phyloP scores from a whole-genome alignment of 2,797 vertebrate species.

The Platyrinchus mystaceus region DNA sequence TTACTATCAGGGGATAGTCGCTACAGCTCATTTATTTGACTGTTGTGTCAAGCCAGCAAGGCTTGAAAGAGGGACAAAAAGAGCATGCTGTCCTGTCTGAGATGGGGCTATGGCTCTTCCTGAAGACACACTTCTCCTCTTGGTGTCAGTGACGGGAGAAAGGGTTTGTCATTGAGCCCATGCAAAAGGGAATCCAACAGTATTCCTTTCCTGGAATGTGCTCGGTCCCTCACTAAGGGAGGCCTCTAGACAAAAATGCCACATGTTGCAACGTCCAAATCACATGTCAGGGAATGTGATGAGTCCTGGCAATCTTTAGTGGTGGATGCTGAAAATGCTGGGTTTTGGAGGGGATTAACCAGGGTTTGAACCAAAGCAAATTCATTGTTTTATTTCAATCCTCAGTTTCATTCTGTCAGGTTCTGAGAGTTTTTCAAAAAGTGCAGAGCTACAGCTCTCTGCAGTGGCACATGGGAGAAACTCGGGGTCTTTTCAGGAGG shows the following conservation, averaged over 20 bases:
- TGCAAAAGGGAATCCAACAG: not conserved
- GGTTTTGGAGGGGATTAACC: not conserved
- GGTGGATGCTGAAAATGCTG: constrained; percentile 5
- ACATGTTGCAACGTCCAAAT: not conserved
- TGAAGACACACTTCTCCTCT: not conserved
- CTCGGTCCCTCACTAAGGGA: not conserved
- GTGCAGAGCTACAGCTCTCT: not conserved
- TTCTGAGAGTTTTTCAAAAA: not conserved
- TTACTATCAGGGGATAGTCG: fast-evolving
- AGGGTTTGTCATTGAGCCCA: not conserved
- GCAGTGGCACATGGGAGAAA: not conserved
- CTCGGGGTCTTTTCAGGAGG: not conserved
- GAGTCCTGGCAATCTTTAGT: not conserved
- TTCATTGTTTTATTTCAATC: not conserved
- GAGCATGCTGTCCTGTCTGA: not conserved
- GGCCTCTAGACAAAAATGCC: not conserved
- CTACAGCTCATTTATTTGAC: not conserved
- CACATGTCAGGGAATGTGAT: constrained; percentile 14
- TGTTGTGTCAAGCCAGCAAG: not conserved
- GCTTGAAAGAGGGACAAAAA: not conserved
- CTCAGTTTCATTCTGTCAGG: not conserved
- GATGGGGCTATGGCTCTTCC: not conserved
- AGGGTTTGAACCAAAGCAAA: not conserved
- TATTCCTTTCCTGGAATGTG: not conserved
- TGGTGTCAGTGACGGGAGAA: not conserved